Percentiles rank a stretch among this genome's conserved stretches.
phyloP scores from a whole-genome alignment of 2,888 invertebrate species.

The Hirtodrosophila histrioides region DNA sequence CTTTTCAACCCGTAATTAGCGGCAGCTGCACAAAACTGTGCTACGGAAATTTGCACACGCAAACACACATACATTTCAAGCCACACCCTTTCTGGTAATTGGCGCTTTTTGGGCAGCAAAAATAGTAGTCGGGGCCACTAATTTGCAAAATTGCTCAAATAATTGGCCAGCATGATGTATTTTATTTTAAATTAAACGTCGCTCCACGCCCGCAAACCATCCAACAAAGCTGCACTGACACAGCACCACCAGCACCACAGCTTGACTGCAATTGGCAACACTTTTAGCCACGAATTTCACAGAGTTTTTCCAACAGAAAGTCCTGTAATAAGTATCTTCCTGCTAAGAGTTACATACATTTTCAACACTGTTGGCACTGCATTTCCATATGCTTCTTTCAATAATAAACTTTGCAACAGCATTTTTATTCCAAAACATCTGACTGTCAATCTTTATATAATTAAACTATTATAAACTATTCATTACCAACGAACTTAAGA shows the following conservation, averaged over 20 bases:
- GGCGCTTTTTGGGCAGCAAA: conserved; percentile 47
- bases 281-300: conserved; percentile 34
- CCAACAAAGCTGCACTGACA: conserved; percentile 28
- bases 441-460: too few species aligned
- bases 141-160: conserved; percentile 75
- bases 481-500: too few species aligned
- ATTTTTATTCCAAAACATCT: too few species aligned
- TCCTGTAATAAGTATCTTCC: not conserved
- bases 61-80: conserved; percentile 6
- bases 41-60: conserved; percentile 25
- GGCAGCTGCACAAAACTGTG: conserved; percentile 53
- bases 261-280: conserved; percentile 62
- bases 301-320: conserved; percentile 7
- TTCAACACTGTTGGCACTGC: not conserved
- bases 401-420: too few species aligned
- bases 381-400: too few species aligned
- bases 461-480: too few species aligned
- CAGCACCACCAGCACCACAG: conserved; percentile 39
- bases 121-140: conserved; percentile 59
- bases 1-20: conserved; percentile 61
- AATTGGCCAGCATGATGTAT: conserved; percentile 72
- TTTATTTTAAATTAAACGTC: conserved; percentile 66
- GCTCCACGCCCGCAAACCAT: conserved; percentile 26
- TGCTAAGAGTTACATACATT: not conserved
- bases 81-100: conserved; percentile 52